Evolutionary conservation across 1,140 invertebrate genomes (phyloP).

Genomic region (Cotesia chilonis): DNA sequence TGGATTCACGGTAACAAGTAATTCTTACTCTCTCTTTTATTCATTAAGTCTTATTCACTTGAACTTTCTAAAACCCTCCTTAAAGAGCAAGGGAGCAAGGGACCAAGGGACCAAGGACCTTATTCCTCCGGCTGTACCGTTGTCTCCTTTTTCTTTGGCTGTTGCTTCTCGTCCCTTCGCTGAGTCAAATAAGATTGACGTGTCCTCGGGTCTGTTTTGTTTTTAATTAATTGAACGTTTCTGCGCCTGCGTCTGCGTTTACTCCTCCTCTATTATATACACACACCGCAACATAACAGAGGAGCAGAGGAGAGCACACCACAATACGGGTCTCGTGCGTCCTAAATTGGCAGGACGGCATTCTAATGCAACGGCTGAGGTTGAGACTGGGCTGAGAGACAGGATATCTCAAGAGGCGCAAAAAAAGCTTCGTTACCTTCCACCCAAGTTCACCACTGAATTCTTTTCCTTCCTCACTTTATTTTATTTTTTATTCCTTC

Average conservation of each 20-base stretch:
- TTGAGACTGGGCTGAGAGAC: slow-evolving; percentile 1
- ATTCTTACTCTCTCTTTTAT: slow-evolving; percentile 37
- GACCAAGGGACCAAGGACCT: neutral
- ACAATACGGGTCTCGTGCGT: slow-evolving; percentile 16
- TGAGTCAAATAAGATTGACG: slow-evolving; percentile 61
- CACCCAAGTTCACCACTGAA: slow-evolving; percentile 35
- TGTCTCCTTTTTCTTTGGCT: neutral
- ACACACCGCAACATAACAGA: slow-evolving; percentile 30
- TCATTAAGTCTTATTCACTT: neutral
- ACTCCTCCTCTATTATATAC: slow-evolving; percentile 13
- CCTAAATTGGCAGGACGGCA: slow-evolving; percentile 60
- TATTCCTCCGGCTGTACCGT: slow-evolving; percentile 6
- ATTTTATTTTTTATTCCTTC: slow-evolving; percentile 37
- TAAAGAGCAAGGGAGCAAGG: neutral
- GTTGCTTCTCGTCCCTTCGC: slow-evolving; percentile 29
- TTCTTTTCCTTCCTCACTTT: slow-evolving; percentile 32
- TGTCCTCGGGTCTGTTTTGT: slow-evolving; percentile 56
- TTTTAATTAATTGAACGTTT: slow-evolving; percentile 60
- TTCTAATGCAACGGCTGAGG: slow-evolving; percentile 53
- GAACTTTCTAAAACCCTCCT: too few relatives aligned
- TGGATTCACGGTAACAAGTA: slow-evolving; percentile 53
- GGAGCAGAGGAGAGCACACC: slow-evolving; percentile 24
- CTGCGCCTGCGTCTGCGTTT: slow-evolving; percentile 41
- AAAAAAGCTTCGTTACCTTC: slow-evolving; percentile 55
- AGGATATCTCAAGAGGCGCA: slow-evolving; percentile 42